These are phyloP conservation scores for Ceyx margarethae DNA, from an alignment of 2,113 vertebrate genomes.

Conservation along the genomic window DNA sequence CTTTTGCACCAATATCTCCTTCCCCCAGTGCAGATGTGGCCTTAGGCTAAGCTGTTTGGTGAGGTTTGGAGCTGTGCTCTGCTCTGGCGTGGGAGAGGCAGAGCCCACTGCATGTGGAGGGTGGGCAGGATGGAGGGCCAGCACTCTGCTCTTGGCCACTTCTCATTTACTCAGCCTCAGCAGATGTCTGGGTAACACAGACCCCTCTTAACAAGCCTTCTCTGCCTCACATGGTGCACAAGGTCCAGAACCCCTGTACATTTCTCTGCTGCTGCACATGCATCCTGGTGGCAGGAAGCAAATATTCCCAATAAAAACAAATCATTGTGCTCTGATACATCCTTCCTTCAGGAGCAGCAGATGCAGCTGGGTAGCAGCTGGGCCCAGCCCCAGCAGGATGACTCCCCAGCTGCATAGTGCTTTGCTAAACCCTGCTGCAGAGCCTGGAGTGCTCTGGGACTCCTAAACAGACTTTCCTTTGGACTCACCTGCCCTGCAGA, in stretches of 20 bases:
- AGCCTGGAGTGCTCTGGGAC: background rate
- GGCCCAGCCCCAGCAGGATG: background rate
- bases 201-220: background rate
- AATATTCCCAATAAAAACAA: conserved; percentile 66
- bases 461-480: background rate
- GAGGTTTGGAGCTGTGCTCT: background rate
- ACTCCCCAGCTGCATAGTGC: background rate
- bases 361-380: conserved; percentile 62
- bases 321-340: conserved; percentile 38
- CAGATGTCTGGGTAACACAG: background rate
- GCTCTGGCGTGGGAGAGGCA: accelerated
- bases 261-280: conserved; percentile 9
- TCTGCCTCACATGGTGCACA: background rate
- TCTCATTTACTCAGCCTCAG: background rate
- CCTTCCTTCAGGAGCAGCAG: conserved; percentile 34
- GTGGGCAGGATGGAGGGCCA: background rate
- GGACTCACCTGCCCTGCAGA: background rate
- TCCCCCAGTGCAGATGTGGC: background rate
- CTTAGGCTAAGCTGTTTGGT: background rate
- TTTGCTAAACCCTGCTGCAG: background rate
- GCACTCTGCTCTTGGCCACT: background rate
- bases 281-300: conserved; percentile 54
- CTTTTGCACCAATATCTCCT: background rate
- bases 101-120: background rate
- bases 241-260: background rate